Evolutionary conservation across 2,888 invertebrate species (phyloP), one percentile per base, ranked within the genome.

Genomic region (Vanessa cardui): DNA sequence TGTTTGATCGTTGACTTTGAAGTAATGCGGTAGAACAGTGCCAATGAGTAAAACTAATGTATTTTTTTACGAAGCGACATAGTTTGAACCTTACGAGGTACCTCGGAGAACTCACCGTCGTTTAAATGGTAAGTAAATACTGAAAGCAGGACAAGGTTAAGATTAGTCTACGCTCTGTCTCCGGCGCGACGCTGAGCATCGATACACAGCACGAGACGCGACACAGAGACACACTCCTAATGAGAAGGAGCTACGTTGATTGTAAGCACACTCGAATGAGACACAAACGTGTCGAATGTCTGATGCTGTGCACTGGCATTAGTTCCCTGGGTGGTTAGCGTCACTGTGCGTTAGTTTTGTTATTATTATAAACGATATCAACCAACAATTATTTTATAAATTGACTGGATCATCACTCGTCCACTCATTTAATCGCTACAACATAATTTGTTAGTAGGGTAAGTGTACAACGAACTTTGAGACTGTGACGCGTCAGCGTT

Each of bases 41-140:
- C 21, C 58, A 47, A 45, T 52, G 58, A 46, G 58, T 46, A 58
- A 62, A 58, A 47, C 33, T 49, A 49, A 21, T 21, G 26, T 44
- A 7, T 39, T 21, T 39, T 26, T 21, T n/a, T 47, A 61, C 54
- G n/a, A 61, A 47, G 60, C 20, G 54, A 50, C 15, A 26, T n/a
- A 52, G 39, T 7, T 56, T n/a, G 49, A 21, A 58, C 49, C 21
- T 33, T 26, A 18, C 26, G 16, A 50, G n/a, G 44, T 39, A 8
- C 1, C 9, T n/a, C 20, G 18, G 6, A 59, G 33, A 6, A 71
- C 69, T 71, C 67, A 71, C 71, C 71, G 44, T 67, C 69, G 39
- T 69, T 72, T 62, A 69, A 64, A 63, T 69, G 46, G 60, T 72
- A 72, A 39, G 69, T 69, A 67, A 72, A 69, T 31, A 69, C 72